These are phyloP conservation scores for Oenanthe oenanthe DNA, from an alignment of 2,113 vertebrate genomes.

Conservation along the genomic window DNA sequence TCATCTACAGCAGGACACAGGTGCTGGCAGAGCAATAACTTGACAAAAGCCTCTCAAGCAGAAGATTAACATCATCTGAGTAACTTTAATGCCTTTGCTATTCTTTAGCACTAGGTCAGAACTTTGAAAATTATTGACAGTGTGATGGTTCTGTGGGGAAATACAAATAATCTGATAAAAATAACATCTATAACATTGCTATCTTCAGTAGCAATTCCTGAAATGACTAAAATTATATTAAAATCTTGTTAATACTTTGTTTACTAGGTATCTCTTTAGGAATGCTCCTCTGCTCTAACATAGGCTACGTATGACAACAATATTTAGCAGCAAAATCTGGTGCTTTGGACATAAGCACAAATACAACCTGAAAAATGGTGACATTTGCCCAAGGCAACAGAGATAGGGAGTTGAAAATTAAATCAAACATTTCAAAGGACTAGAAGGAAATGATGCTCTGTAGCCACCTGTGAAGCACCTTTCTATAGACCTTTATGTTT, in stretches of 20 bases:
- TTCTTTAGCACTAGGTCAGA: background rate
- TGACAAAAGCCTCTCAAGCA: constrained; percentile 14
- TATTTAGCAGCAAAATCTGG: background rate
- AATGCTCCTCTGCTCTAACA: background rate
- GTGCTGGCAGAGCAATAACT: background rate
- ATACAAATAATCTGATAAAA: background rate
- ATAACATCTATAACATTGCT: background rate
- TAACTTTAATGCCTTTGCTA: background rate
- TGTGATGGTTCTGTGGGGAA: background rate
- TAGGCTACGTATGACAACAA: background rate
- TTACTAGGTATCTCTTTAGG: background rate
- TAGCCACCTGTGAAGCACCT: background rate
- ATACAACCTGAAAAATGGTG: background rate
- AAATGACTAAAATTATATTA: background rate
- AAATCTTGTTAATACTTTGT: background rate
- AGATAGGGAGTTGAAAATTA: background rate
- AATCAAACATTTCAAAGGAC: background rate
- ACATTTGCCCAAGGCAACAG: background rate
- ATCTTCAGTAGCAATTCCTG: background rate
- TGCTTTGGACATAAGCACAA: background rate
- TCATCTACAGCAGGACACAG: background rate
- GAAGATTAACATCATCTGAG: background rate
- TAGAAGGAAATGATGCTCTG: background rate
- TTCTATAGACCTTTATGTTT: background rate
- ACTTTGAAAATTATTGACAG: background rate